phyloP scores from a whole-genome alignment of 2,888 invertebrate genomes.

The Lasioglossum figueresi region DNA sequence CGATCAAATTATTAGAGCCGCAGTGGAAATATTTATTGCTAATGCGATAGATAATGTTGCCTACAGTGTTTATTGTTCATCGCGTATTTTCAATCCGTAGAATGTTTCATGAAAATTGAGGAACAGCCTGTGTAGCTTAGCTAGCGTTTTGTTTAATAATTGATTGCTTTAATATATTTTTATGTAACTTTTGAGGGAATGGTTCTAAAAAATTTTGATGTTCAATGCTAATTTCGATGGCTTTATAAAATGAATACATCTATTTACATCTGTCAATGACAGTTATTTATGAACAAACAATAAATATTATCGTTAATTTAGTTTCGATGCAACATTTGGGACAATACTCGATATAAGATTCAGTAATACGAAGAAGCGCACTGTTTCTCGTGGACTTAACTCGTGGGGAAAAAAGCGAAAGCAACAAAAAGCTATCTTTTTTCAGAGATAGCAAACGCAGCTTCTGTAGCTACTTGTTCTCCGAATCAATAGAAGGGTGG shows the following conservation, averaged over 20 bases:
- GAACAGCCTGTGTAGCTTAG: neutral
- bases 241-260: neutral
- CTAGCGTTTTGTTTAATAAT: neutral
- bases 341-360: neutral
- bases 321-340: neutral
- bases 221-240: neutral
- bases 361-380: neutral
- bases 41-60: no score
- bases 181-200: neutral
- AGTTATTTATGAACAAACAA: neutral
- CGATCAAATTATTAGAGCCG: neutral
- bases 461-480: neutral
- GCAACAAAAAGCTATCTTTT: neutral
- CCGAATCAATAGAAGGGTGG: slow-evolving; percentile 6
- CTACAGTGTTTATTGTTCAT: neutral
- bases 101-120: neutral
- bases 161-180: neutral
- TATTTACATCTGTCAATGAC: neutral
- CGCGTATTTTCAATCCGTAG: neutral
- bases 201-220: neutral
- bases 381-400: neutral
- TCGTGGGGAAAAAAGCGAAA: neutral
- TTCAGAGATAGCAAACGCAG: neutral
- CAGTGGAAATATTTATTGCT: no score
- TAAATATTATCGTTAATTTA: neutral